A percentile compares a stretch with the other conserved stretches of the same genome.
These are phyloP conservation scores for Drosophila kepulauana DNA, from an alignment of 1,140 invertebrate species.

Conservation along the genomic window DNA sequence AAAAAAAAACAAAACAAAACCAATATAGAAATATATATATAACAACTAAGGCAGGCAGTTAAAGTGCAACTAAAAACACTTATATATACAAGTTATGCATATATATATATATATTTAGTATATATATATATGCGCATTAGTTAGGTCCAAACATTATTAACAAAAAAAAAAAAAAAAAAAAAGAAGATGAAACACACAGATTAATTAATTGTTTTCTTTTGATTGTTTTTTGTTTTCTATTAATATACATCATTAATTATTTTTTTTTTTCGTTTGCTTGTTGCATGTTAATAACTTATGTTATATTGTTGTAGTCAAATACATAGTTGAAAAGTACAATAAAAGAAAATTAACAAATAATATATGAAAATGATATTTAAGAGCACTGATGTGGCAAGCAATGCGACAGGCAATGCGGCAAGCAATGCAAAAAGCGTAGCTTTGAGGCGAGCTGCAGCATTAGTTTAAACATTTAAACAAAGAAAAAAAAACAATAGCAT, in stretches of 20 bases:
- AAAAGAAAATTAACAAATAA: constrained; percentile 7
- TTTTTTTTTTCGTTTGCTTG: constrained; percentile 34
- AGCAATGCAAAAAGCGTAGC: constrained; percentile 28
- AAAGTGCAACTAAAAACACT: constrained; percentile 53
- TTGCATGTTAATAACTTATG: constrained; percentile 36
- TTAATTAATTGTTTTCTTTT: constrained; percentile 33
- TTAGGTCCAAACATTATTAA: constrained; percentile 47
- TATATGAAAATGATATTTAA: constrained; percentile 3
- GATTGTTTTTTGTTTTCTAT: constrained; percentile 45
- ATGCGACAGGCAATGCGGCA: constrained; percentile 13
- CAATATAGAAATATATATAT: constrained; percentile 17
- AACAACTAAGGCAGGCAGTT: constrained; percentile 46
- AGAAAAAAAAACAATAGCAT: constrained; percentile 43
- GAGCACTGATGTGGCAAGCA: constrained; percentile 7
- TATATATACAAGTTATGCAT: constrained; percentile 41
- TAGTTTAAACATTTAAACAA: constrained; percentile 4
- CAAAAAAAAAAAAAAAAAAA: not conserved
- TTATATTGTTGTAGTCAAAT: constrained; percentile 47
- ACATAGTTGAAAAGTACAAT: constrained; percentile 26
- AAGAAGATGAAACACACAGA: not conserved
- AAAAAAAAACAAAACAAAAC: constrained; percentile 7
- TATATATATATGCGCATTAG: constrained; percentile 45
- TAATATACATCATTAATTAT: not conserved
- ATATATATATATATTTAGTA: constrained; percentile 39
- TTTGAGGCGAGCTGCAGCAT: constrained; percentile 6